Evolutionary conservation across 2,797 vertebrate genomes (phyloP).

Genomic region (Otolemur crassicaudatus): DNA sequence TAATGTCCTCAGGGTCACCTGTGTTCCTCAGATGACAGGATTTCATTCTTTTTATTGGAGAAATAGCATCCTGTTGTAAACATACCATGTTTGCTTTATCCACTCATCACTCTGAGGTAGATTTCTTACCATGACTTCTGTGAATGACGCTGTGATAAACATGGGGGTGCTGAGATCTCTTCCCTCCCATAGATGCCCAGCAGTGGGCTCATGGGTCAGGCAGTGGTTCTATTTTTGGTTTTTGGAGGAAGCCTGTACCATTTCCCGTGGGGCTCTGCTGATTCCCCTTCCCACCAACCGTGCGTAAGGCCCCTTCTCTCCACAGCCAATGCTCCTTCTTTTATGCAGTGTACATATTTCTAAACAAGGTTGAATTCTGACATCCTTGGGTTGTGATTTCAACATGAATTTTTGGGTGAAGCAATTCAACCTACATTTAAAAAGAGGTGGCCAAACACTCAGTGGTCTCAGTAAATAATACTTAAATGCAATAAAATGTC

Average conservation of each 20-base stretch:
- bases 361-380: background rate
- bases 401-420: background rate
- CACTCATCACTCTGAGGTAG: no score
- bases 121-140: no score
- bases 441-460: fast-evolving
- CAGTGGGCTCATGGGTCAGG: background rate
- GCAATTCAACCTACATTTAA: background rate
- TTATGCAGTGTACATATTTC: background rate
- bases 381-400: background rate
- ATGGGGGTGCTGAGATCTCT: no score
- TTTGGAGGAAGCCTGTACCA: background rate
- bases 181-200: background rate
- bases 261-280: background rate
- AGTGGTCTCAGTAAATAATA: no score
- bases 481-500: background rate
- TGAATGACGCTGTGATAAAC: no score
- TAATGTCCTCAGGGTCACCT: no score
- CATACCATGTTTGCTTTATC: fast-evolving
- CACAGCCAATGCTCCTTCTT: background rate
- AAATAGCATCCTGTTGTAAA: no score
- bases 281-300: background rate
- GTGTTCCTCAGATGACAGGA: no score
- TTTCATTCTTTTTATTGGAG: no score
- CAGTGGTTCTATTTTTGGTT: background rate
- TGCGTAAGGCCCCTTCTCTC: background rate